Evolutionary conservation across 1,140 invertebrate genomes (phyloP).

Genomic region (Augochlora pura): DNA sequence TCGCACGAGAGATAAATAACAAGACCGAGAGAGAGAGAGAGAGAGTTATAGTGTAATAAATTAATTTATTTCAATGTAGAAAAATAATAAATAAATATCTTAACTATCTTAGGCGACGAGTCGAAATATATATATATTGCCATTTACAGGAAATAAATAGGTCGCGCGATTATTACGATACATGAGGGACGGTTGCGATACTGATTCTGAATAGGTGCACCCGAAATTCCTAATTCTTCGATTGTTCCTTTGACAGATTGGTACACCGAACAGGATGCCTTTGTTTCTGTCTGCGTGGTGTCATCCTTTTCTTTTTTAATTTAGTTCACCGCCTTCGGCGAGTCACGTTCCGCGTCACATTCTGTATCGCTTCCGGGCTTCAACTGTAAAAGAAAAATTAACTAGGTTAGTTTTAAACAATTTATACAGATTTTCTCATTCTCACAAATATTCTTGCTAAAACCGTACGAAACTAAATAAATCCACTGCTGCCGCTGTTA

Average conservation of each 20-base stretch:
- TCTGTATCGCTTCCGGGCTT: background rate
- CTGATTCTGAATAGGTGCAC: background rate
- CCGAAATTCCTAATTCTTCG: background rate
- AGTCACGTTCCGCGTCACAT: background rate
- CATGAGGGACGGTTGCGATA: too few relatives aligned
- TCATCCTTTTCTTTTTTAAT: constrained; percentile 30
- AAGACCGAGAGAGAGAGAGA: background rate
- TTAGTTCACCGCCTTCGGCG: background rate
- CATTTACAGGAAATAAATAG: constrained; percentile 6
- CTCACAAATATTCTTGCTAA: too few relatives aligned
- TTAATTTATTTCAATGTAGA: constrained; percentile 2
- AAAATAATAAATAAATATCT: constrained; percentile 12
- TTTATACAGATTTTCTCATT: too few relatives aligned
- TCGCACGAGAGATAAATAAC: too few relatives aligned
- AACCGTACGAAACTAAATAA: too few relatives aligned
- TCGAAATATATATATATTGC: too few relatives aligned
- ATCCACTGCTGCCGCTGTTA: too few relatives aligned
- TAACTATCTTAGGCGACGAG: background rate
- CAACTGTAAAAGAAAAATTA: constrained; percentile 17
- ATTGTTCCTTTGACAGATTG: background rate
- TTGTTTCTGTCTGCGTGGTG: background rate
- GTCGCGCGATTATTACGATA: background rate
- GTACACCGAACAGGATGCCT: background rate
- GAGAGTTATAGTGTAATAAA: background rate
- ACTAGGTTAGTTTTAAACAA: background rate